These are phyloP conservation scores for Rhadina sibilatrix DNA, from an alignment of 2,113 vertebrate genomes.

Conservation along the genomic window DNA sequence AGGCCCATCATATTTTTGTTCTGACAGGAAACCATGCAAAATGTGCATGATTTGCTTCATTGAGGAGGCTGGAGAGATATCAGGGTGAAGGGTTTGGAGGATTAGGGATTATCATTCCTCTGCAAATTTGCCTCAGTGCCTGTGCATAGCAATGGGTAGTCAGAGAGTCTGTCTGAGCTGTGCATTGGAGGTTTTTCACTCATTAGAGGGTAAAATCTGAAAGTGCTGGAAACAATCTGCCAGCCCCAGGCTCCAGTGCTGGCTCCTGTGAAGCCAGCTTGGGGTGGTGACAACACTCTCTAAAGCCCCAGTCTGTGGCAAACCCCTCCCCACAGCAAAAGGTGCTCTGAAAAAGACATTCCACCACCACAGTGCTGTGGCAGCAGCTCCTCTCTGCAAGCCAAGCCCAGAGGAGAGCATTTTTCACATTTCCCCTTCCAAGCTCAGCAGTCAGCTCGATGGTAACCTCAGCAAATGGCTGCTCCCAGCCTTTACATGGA, in stretches of 20 bases:
- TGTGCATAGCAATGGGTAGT: fast-evolving
- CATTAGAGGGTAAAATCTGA: background rate
- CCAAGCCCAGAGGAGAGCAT: background rate
- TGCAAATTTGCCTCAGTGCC: background rate
- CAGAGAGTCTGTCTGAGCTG: background rate
- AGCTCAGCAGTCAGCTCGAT: background rate
- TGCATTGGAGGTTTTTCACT: background rate
- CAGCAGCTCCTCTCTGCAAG: background rate
- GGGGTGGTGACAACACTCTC: fast-evolving
- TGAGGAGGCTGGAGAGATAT: background rate
- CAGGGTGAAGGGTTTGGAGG: background rate
- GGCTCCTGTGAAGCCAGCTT: background rate
- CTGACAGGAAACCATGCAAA: background rate
- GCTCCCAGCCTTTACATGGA: background rate
- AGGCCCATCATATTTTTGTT: background rate
- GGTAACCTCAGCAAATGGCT: background rate
- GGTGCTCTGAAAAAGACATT: background rate
- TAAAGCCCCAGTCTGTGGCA: background rate
- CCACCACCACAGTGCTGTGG: background rate
- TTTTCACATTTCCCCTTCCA: background rate
- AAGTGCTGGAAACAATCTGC: background rate
- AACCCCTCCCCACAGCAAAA: background rate
- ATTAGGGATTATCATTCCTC: background rate
- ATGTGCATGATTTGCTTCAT: background rate
- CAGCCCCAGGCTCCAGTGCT: background rate